Evolutionary conservation across 2,797 vertebrate species (phyloP).

Genomic region (Apogon talboti): DNA sequence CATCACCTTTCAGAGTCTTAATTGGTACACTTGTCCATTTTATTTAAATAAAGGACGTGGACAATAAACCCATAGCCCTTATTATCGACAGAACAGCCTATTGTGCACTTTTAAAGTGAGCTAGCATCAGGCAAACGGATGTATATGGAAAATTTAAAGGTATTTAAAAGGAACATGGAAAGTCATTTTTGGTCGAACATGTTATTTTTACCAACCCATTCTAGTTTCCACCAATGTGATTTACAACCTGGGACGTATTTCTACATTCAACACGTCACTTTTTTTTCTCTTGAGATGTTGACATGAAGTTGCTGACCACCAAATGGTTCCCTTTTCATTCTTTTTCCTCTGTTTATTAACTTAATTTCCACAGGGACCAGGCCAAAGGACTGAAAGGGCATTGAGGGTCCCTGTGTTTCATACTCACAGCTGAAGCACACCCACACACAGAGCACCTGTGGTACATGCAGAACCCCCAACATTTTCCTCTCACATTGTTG

Average conservation of each 20-base stretch:
- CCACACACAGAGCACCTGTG: constrained; percentile 18
- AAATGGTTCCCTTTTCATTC: constrained; percentile 48
- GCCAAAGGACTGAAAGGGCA: constrained; percentile 18
- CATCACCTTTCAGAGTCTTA: constrained; percentile 11
- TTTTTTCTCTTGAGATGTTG: constrained; percentile 33
- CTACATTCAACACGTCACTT: constrained; percentile 45
- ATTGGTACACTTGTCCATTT: constrained; percentile 29
- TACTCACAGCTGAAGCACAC: constrained; percentile 21
- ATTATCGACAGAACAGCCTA: constrained; percentile 7
- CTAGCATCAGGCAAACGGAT: constrained; percentile 29
- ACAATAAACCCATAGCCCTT: neutral
- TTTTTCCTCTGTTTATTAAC: constrained; percentile 56
- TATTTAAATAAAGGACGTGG: neutral
- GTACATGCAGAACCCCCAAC: constrained; percentile 20
- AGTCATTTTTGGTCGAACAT: constrained; percentile 29
- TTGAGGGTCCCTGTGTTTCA: constrained; percentile 26
- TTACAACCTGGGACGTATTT: constrained; percentile 53
- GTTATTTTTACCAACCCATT: constrained; percentile 51
- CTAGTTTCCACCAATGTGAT: constrained; percentile 61
- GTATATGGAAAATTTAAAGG: constrained; percentile 50
- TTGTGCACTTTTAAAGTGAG: constrained; percentile 31
- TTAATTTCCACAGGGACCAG: constrained; percentile 25
- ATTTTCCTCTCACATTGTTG: constrained; percentile 50
- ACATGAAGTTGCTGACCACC: constrained; percentile 27
- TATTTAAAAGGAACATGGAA: constrained; percentile 42